Conservation (phyloP, 2,797 vertebrate species). For the Sebastes flavidus region DNA sequence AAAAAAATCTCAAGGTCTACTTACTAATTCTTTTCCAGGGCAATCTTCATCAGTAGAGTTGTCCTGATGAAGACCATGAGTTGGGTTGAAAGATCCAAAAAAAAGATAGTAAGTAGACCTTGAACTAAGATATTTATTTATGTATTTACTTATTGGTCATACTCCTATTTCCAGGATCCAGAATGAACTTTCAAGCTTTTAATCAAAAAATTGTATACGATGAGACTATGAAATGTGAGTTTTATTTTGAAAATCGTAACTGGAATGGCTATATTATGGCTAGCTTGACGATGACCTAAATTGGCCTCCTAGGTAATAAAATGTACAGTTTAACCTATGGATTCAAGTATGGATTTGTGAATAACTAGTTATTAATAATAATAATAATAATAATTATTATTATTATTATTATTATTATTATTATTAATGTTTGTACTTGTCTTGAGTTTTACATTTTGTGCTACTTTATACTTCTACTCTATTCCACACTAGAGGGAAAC, state of each 20-base stretch:
- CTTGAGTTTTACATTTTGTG: not conserved
- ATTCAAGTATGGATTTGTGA: not conserved
- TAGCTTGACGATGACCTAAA: not conserved
- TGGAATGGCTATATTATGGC: rapidly evolving
- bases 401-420: too few species aligned
- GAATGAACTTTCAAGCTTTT: not conserved
- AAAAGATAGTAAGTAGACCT: not conserved
- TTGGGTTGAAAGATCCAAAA: not conserved
- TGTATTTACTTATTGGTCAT: not conserved
- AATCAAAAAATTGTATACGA: not conserved
- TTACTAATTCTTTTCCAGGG: not conserved
- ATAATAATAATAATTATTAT: too few species aligned
- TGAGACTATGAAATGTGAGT: not conserved
- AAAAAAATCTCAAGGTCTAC: not conserved
- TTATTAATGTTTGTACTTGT: not conserved
- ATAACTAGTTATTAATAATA: not conserved
- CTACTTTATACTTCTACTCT: not conserved
- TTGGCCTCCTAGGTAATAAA: not conserved
- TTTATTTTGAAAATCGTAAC: conserved; percentile 19
- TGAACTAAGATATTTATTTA: not conserved
- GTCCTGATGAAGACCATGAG: not conserved
- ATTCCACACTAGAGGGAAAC: not conserved
- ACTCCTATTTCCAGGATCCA: not conserved
- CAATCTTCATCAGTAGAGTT: not conserved
- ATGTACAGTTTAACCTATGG: not conserved